Evolutionary conservation across 2,113 vertebrate genomes (phyloP).

Genomic region (Ictalurus furcatus): DNA sequence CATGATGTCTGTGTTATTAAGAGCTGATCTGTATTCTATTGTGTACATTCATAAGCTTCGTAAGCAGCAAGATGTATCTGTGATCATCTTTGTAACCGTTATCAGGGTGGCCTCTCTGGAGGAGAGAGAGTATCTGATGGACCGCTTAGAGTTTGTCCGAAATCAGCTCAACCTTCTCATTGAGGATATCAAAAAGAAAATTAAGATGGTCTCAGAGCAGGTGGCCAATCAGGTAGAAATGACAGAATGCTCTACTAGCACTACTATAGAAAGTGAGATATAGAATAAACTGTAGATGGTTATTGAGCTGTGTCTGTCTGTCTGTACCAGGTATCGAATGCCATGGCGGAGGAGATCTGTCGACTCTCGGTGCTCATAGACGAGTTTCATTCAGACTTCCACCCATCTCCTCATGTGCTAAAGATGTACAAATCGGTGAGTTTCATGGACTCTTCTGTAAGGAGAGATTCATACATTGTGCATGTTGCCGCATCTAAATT

Average conservation of each 20-base stretch:
- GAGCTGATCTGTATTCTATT: not conserved
- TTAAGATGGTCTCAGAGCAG: conserved; percentile 86
- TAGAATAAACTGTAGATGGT: not conserved
- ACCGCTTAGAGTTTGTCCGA: conserved; percentile 86
- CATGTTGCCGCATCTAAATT: not conserved
- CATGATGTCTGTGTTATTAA: not conserved
- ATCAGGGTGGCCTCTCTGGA: conserved; percentile 85
- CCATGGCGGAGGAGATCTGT: conserved; percentile 96
- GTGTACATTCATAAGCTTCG: not conserved
- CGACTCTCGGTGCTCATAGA: conserved; percentile 91
- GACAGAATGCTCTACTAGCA: not conserved
- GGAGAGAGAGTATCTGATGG: conserved; percentile 86
- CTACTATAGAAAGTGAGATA: not conserved
- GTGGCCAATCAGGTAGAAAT: conserved; percentile 84
- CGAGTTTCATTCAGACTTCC: conserved; percentile 90
- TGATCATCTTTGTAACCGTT: conserved; percentile 41
- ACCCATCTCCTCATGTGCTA: conserved; percentile 85
- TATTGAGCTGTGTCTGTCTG: not conserved
- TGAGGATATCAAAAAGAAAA: conserved; percentile 89
- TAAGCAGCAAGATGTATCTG: not conserved
- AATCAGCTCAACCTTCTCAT: conserved; percentile 89
- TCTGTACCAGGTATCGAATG: conserved; percentile 84
- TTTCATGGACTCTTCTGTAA: not conserved
- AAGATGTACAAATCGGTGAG: conserved; percentile 92
- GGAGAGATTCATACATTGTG: not conserved